A percentile compares a stretch with the other conserved stretches of the same genome.
phyloP scores from a whole-genome alignment of 2,888 invertebrate species.

The Hecatera dysodea region DNA sequence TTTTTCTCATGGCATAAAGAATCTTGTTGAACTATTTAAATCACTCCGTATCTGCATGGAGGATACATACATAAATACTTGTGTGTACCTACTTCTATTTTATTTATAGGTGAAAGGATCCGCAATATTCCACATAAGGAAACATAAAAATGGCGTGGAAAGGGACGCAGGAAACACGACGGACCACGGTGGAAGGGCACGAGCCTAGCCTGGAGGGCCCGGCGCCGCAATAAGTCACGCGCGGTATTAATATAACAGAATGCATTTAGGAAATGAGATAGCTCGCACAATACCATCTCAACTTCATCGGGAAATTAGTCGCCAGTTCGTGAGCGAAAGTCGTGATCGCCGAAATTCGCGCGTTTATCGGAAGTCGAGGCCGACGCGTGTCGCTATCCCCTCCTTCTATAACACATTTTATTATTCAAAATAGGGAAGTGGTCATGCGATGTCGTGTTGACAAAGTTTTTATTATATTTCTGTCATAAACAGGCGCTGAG shows the following conservation, averaged over 20 bases:
- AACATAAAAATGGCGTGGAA: conserved; percentile 70
- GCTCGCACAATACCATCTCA: conserved; percentile 67
- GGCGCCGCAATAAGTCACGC: conserved; percentile 75
- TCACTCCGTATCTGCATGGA: conserved; percentile 3
- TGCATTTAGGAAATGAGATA: conserved; percentile 78
- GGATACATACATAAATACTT: conserved; percentile 17
- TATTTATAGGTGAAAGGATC: conserved; percentile 51
- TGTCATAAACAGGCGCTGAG: conserved; percentile 59
- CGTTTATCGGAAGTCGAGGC: conserved; percentile 45
- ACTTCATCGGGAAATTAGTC: conserved; percentile 69
- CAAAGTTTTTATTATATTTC: conserved; percentile 70
- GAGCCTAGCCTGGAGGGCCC: conserved; percentile 64
- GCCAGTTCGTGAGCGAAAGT: conserved; percentile 38
- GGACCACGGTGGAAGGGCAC: conserved; percentile 51
- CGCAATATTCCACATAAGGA: conserved; percentile 68
- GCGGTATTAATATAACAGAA: conserved; percentile 70
- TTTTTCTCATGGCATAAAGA: not conserved
- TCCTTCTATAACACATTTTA: conserved; percentile 52
- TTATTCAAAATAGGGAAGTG: conserved; percentile 64
- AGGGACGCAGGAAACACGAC: conserved; percentile 55
- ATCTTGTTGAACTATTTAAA: not conserved
- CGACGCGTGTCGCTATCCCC: conserved; percentile 26
- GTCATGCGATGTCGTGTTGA: conserved; percentile 60
- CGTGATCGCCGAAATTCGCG: conserved; percentile 48
- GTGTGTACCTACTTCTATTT: conserved; percentile 37